Evolutionary conservation across 2,797 vertebrate species (phyloP), one percentile per base, ranked within the genome.

Genomic region (Ceryle rudis): DNA sequence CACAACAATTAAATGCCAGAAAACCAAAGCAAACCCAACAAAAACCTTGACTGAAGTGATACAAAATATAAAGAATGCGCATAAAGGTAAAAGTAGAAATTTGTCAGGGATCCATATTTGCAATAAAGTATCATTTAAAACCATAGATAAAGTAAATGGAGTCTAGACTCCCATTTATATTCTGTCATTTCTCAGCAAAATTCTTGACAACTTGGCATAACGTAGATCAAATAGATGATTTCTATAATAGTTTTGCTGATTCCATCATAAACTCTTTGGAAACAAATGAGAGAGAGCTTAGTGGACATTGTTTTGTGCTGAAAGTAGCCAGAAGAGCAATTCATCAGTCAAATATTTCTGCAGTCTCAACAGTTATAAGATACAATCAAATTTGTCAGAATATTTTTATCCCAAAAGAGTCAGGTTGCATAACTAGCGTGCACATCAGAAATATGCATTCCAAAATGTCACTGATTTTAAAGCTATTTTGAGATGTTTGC

Each of bases 381-480:
- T 83, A 81, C 41, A 92, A 86, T 71, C 35, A 92, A 81, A 77
- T 86, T 90, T 73, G 55, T 62, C 47, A 78, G 86, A 88, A 74
- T 83, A 73, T 71, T 90, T 93, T 83, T 88, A 71, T 81, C 49
- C 11, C 23, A 1, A 35, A 81, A 71, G 52, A 81, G 33, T 62
- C 69, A 82, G 39, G 58, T 83, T 96, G 21, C 61, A 64, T 95
- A 90, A 93, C 90, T 67, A 78, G 1, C 61, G 88, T 80, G 11
- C 31, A 47, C 61, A 83, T 65, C 64, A 86, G 73, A 85, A 88
- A 80, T 52, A 67, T 42, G 6, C 61, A 81, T 83, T 88, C 49
- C 26, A 47, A 92, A 96, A 83, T 74, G 88, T 86, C 90, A 83
- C 67, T 78, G 60, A 55, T 85, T 96, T 93, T 78, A 86, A 88